phyloP scores from a whole-genome alignment of 2,888 invertebrate genomes.

The Agrochola lota region DNA sequence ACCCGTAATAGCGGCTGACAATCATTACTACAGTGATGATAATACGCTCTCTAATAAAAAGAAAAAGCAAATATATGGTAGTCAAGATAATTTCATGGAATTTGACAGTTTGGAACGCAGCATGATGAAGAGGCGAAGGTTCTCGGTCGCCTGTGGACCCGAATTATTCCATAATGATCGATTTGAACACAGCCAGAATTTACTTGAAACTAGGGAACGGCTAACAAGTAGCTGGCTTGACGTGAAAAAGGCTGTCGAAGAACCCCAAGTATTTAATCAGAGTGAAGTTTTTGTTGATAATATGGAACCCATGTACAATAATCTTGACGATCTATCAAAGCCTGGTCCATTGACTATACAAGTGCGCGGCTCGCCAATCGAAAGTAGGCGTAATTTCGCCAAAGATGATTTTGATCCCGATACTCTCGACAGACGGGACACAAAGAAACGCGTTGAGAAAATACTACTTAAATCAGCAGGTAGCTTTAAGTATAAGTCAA shows the following conservation, averaged over 20 bases:
- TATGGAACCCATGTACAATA: constrained; percentile 89
- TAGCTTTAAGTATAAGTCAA: constrained; percentile 92
- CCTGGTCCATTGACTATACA: constrained; percentile 95
- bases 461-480: constrained; percentile 92
- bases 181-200: constrained; percentile 71
- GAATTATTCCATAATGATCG: constrained; percentile 84
- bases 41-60: constrained; percentile 75
- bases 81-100: constrained; percentile 76
- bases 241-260: constrained; percentile 77
- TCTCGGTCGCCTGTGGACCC: constrained; percentile 84
- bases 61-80: constrained; percentile 74
- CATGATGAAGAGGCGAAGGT: constrained; percentile 80
- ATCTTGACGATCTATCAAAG: constrained; percentile 82
- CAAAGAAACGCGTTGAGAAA: constrained; percentile 86
- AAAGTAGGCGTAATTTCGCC: constrained; percentile 92
- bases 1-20: constrained; percentile 86
- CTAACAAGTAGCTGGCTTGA: constrained; percentile 86
- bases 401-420: constrained; percentile 95
- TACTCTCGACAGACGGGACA: constrained; percentile 92
- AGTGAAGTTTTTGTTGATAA: constrained; percentile 93
- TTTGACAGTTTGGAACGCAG: constrained; percentile 85
- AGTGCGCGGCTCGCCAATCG: constrained; percentile 94
- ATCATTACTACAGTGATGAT: constrained; percentile 83
- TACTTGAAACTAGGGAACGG: constrained; percentile 76
- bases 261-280: constrained; percentile 75